These are phyloP conservation scores for Drosophila kuntzei DNA, from an alignment of 2,888 invertebrate species.

Conservation along the genomic window DNA sequence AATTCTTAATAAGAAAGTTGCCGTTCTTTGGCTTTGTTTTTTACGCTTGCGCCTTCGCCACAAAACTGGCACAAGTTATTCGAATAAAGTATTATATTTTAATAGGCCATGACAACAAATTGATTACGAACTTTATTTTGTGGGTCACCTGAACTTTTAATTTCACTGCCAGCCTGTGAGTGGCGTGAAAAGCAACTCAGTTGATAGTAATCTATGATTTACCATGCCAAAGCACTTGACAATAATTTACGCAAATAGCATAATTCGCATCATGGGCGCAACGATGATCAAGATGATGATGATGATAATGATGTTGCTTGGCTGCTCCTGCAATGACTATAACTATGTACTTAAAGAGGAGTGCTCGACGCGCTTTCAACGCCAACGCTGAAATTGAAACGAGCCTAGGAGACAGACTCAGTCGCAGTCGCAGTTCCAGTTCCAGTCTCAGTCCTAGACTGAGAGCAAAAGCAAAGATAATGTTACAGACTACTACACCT, in stretches of 20 bases:
- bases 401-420: conserved; percentile 38
- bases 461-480: conserved; percentile 31
- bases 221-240: conserved; percentile 69
- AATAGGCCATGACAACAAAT: conserved; percentile 68
- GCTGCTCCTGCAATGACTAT: conserved; percentile 70
- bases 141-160: conserved; percentile 68
- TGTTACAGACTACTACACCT: conserved; percentile 63
- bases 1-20: conserved; percentile 79
- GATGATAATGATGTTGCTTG: conserved; percentile 27
- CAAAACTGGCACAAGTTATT: conserved; percentile 63
- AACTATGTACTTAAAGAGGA: conserved; percentile 75
- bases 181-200: conserved; percentile 65
- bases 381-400: conserved; percentile 79
- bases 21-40: conserved; percentile 51
- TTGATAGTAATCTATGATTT: conserved; percentile 65
- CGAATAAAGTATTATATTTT: conserved; percentile 71
- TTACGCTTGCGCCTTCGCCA: conserved; percentile 16
- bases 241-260: conserved; percentile 82
- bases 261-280: conserved; percentile 69
- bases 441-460: conserved; percentile 11
- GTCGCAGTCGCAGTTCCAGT: conserved; percentile 11
- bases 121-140: conserved; percentile 51
- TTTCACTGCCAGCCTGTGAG: conserved; percentile 48
- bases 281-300: conserved; percentile 37
- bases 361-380: conserved; percentile 80